Evolutionary conservation across 2,888 invertebrate species (phyloP).

Genomic region (Athalia circularis): DNA sequence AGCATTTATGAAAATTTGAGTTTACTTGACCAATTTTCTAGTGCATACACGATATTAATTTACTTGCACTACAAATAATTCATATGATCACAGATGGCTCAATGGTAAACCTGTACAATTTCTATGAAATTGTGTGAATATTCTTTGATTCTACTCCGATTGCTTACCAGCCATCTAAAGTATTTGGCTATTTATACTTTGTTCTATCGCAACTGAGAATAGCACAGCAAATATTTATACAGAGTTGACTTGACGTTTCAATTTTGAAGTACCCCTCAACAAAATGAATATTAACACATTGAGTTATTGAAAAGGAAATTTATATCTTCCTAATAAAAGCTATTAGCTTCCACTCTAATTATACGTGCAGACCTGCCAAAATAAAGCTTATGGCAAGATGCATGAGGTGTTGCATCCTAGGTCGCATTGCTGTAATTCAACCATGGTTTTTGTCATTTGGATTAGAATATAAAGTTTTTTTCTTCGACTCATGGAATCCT

Average conservation of each 20-base stretch:
- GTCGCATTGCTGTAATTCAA: no score
- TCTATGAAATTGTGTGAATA: background rate
- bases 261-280: background rate
- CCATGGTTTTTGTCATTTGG: no score
- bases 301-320: no score
- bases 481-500: no score
- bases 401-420: no score
- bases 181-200: background rate
- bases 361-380: no score
- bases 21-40: slow-evolving; percentile 1
- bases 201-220: background rate
- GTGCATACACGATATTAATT: background rate
- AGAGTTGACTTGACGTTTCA: background rate
- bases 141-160: background rate
- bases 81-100: no score
- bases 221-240: background rate
- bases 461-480: no score
- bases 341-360: no score
- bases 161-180: background rate
- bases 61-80: no score
- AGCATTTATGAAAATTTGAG: slow-evolving; percentile 21
- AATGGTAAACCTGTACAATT: background rate
- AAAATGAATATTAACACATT: background rate
- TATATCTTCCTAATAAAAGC: no score
- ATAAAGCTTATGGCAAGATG: no score